Conservation (phyloP, 30 jellyfish, hydroid and myxozoan species). For the Turritopsis rubra region DNA sequence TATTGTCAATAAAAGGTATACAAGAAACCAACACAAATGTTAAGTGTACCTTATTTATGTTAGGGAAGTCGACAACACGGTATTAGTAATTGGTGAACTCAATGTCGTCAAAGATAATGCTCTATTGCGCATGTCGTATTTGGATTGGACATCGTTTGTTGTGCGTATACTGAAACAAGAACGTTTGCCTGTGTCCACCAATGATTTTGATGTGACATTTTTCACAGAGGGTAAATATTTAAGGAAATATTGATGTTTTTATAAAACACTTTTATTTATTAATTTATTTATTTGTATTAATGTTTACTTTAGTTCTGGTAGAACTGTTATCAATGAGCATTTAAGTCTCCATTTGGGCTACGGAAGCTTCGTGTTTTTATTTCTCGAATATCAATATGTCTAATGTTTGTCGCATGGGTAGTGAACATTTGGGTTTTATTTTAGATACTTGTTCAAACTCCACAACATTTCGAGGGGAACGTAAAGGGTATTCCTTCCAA, state of each 20-base stretch:
- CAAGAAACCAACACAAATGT: too few relatives aligned
- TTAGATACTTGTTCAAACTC: not conserved
- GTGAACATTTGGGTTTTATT: not conserved
- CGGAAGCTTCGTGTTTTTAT: too few relatives aligned
- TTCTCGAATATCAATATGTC: too few relatives aligned
- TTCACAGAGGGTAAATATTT: not conserved
- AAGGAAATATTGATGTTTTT: too few relatives aligned
- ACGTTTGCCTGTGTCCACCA: not conserved
- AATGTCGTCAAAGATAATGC: not conserved
- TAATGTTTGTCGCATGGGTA: too few relatives aligned
- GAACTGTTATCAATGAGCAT: too few relatives aligned
- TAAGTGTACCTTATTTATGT: not conserved
- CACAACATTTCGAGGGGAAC: not conserved
- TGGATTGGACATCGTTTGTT: not conserved
- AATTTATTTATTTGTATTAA: too few relatives aligned
- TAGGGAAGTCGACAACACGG: not conserved
- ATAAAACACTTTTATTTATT: too few relatives aligned
- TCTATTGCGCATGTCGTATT: not conserved
- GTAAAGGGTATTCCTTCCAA: not conserved
- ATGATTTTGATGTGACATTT: not conserved
- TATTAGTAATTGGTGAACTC: not conserved
- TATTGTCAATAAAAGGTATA: too few relatives aligned
- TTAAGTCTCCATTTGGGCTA: too few relatives aligned
- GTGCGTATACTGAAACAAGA: not conserved
- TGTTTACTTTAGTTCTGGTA: too few relatives aligned